Evolutionary conservation across 2,113 vertebrate genomes (phyloP), one percentile per base, ranked within the genome.

Genomic region (Ceyx melanurus): DNA sequence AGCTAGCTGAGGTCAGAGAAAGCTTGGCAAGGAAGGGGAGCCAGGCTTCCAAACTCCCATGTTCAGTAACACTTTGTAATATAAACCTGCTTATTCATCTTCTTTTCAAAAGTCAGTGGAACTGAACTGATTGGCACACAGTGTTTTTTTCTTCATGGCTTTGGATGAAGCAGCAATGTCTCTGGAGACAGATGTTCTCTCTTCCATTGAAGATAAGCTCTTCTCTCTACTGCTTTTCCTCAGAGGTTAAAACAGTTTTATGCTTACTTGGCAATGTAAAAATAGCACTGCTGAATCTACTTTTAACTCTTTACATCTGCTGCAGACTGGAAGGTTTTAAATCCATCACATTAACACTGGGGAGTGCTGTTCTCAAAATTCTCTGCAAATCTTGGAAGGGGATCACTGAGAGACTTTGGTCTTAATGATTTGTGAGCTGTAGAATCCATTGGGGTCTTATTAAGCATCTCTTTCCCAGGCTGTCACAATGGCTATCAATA

Each of bases 251-350:
- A 86, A 11, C 35, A 70, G 14, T 85, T 95, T 93, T 82, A 43
- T 83, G 86, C 82, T 89, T 80, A 72, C 76, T 90, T 92, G 73
- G 54, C 83, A 90, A 45, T 76, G 19, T 93, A 83, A 79, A 92
- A 96, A 90, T 92, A 93, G 68, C 73, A 56, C 50, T 62, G 70
- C 82, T 93, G 80, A 94, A 51, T 90, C 62, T 72, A 58, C 23
- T 81, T 89, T 86, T 83, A 93, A 83, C 35, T 91, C 68, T 64
- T 86, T 80, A 73, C 56, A 37, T 56, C 22, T 65, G 5, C 45
- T 89, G 73, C 25, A 60, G 40, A 73, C 18, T 26, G 15, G 29
- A 19, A 21, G 9, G 2, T 18, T n/a, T 45, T 62, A 3, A 74
- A 64, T 68, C 29, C 5, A 3, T 76, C 53, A 22, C 33, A 51